These are phyloP conservation scores for Aphaenogaster rudis DNA, from an alignment of 1,140 invertebrate genomes.

Conservation along the genomic window DNA sequence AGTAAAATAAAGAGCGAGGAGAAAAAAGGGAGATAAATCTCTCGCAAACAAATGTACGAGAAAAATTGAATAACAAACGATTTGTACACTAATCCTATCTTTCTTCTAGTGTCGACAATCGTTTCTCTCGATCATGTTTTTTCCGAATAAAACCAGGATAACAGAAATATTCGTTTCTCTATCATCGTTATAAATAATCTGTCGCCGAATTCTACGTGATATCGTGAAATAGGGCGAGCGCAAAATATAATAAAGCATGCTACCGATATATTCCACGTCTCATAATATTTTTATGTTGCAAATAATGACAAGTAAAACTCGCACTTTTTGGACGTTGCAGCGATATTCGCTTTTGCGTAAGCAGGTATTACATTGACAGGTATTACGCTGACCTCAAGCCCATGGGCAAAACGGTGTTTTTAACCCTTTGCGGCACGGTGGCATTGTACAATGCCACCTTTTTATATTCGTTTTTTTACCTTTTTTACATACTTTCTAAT, in stretches of 20 bases:
- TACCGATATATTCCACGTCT: conserved; percentile 66
- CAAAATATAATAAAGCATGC: conserved; percentile 70
- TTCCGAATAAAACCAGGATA: conserved; percentile 44
- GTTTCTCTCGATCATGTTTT: conserved; percentile 23
- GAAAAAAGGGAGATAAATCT: background rate
- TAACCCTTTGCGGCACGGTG: no score
- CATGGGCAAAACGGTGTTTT: no score
- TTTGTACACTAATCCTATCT: conserved; percentile 51
- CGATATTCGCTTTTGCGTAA: background rate
- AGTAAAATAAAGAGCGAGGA: conserved; percentile 30
- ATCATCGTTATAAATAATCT: conserved; percentile 63
- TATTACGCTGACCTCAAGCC: no score
- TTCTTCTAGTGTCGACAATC: conserved; percentile 45
- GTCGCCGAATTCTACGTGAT: conserved; percentile 36
- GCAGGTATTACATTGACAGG: no score
- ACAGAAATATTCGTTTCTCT: conserved; percentile 44
- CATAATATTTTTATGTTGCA: conserved; percentile 63
- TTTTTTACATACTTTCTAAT: no score
- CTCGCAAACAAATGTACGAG: conserved; percentile 35
- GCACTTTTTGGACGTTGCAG: conserved; percentile 7
- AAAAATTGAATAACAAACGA: conserved; percentile 50
- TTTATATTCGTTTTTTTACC: no score
- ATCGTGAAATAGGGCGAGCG: conserved; percentile 49
- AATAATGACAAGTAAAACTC: conserved; percentile 68
- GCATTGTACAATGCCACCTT: no score